Evolutionary conservation across 2,113 vertebrate genomes (phyloP).

Genomic region (Pavo muticus): DNA sequence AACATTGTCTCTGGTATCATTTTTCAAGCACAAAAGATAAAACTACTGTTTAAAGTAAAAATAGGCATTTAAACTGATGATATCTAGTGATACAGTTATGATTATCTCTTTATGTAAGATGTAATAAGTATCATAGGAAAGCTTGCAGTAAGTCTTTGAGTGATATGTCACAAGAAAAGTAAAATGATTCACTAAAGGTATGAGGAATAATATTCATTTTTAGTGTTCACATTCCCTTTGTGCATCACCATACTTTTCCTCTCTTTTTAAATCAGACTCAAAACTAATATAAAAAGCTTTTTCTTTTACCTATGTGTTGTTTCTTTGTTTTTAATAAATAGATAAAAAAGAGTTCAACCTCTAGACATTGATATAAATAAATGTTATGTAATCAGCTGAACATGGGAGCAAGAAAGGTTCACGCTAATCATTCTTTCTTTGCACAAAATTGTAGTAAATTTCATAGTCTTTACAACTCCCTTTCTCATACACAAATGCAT

Average conservation of each 20-base stretch:
- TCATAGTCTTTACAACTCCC: background rate
- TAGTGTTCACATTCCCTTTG: background rate
- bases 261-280: background rate
- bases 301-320: background rate
- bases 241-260: background rate
- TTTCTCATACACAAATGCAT: constrained; percentile 22
- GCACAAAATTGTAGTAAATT: background rate
- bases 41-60: background rate
- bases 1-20: background rate
- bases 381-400: background rate
- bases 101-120: background rate
- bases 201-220: background rate
- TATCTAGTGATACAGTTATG: background rate
- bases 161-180: background rate
- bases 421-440: background rate
- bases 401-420: background rate
- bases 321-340: background rate
- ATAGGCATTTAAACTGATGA: background rate
- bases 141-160: background rate
- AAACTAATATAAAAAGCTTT: background rate
- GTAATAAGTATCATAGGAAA: background rate
- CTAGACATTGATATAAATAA: background rate
- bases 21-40: background rate
- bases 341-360: background rate
- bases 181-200: background rate